Percentiles rank a stretch among this genome's conserved stretches.
Evolutionary conservation across 1,140 invertebrate species (phyloP).

Genomic region (Zaprionus inermis): DNA sequence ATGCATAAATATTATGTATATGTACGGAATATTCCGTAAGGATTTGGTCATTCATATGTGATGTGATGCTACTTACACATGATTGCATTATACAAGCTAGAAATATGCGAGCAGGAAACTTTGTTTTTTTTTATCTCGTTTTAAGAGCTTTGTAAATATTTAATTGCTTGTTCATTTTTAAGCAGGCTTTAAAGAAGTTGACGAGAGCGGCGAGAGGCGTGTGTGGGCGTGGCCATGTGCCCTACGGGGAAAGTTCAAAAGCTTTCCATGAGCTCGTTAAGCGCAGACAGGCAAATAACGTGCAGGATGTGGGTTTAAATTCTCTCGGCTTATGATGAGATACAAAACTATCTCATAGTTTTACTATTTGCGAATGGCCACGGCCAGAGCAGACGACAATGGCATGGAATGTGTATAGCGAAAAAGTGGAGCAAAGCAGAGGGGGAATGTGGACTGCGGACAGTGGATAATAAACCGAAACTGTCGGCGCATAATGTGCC

Average conservation of each 20-base stretch:
- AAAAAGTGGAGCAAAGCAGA: too few relatives aligned
- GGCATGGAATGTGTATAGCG: background rate
- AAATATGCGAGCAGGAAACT: too few relatives aligned
- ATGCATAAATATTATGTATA: constrained; percentile 12
- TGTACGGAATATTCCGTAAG: background rate
- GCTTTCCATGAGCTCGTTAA: constrained; percentile 62
- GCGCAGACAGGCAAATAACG: constrained; percentile 58
- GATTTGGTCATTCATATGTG: background rate
- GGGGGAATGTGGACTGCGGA: background rate
- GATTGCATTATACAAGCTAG: constrained; percentile 2
- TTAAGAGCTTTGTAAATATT: constrained; percentile 47
- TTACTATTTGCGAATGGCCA: constrained; percentile 20
- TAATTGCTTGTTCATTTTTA: constrained; percentile 48
- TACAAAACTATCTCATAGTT: constrained; percentile 43
- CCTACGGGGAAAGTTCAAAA: constrained; percentile 43
- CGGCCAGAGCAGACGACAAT: constrained; percentile 31
- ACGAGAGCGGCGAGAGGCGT: background rate
- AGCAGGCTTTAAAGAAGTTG: constrained; percentile 3
- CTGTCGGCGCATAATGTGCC: constrained; percentile 32
- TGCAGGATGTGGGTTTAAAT: constrained; percentile 60
- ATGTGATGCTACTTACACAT: background rate
- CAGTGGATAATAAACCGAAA: constrained; percentile 24
- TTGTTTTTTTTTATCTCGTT: background rate
- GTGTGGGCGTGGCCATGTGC: background rate
- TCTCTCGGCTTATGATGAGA: constrained; percentile 28